Base-by-base conservation (phyloP, 2,888 invertebrate genomes). In the Noctua janthina region DNA sequence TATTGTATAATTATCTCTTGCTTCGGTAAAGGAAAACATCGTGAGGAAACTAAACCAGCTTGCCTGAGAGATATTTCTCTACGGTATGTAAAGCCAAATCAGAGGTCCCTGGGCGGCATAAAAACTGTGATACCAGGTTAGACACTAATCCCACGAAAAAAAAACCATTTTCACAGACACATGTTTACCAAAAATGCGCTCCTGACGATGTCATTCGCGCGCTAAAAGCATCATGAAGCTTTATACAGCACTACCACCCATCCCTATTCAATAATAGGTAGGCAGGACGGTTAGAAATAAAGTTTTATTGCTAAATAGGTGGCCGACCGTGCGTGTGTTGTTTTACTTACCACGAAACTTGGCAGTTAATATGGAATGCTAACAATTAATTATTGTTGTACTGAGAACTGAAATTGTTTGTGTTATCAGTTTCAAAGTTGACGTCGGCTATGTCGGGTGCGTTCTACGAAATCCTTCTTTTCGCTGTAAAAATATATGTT, bases 351-450 rank as follows among this genome's bases (percentile, higher is more conserved):
- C 71, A 81, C 84, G 91, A 90, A 90, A 79, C 76, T 83, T 73
- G 82, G 83, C 85, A 88, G 86, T 88, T 87, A 81, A 80, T 87
- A 84, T 86, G 89, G 88, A 90, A 88, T 74, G 81, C 77, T 75
- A 87, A 87, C 84, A 78, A 84, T 82, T 78, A 80, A 4, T 75
- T 79, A 80, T 75, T 79, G 74, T 85, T 54, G n/a, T 90, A 89
- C 91, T 81, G 78, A 86, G 92, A 92, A 92, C 74, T 81, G 69
- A 74, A 83, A 74, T 51, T 88, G 89, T 90, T 90, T 90, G 80
- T 85, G 84, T 90, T 91, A 89, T 89, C 89, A 90, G 88, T 89
- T 87, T 86, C 71, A 79, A 89, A 83, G 85, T 86, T 79, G 74
- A 88, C 85, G 86, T 84, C 66, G 74, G 73, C n/a, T 78, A 86